Base-by-base conservation (phyloP, 2,888 invertebrate genomes). In the Euplagia quadripunctaria region DNA sequence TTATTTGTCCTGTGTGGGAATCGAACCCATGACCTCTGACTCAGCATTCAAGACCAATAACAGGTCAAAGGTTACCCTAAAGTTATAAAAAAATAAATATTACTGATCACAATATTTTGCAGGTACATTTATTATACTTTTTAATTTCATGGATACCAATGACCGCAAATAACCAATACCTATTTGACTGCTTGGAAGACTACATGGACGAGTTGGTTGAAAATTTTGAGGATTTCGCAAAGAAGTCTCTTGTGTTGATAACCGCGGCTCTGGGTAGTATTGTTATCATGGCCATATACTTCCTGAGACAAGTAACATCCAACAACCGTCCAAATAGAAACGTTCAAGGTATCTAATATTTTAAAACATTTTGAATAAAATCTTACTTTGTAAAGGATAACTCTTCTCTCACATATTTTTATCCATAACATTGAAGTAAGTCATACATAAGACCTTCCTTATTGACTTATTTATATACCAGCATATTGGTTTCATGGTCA, bases 41-140 rank as follows among this genome's bases (percentile, higher is more conserved):
- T 31, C 31, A 31, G 31, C 31, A 31, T 1, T 31, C 31, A 31
- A 2, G 31, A 31, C 2, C 31, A 31, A 1, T 31, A 31, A 31
- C 31, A 1, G 31, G 31, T 31, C 31, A 31, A 31, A 31, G 31
- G 31, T 31, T 31, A 1, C 31, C 31, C 31, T 31, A 31, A 31
- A 31, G 31, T 2, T 31, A 31, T 1, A 31, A 31, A 31, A 31
- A 31, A 31, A 31, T 0, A 31, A 20, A 20, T 58, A 31, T 7
- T 6, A 63, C 49, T 41, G 14, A 82, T 49, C 11, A 12, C 4
- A 9, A 75, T 55, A 20, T 89, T 41, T 90, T 89, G 12, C 88
- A 94, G 94, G 94, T 94, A 93, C 76, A 93, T 94, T 67, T 94
- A 94, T 79, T 94, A 94, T 80, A 90, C 91, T 73, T 91, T 94